Evolutionary conservation across 2,888 invertebrate species (phyloP).

Genomic region (Oegoconia quadripuncta): DNA sequence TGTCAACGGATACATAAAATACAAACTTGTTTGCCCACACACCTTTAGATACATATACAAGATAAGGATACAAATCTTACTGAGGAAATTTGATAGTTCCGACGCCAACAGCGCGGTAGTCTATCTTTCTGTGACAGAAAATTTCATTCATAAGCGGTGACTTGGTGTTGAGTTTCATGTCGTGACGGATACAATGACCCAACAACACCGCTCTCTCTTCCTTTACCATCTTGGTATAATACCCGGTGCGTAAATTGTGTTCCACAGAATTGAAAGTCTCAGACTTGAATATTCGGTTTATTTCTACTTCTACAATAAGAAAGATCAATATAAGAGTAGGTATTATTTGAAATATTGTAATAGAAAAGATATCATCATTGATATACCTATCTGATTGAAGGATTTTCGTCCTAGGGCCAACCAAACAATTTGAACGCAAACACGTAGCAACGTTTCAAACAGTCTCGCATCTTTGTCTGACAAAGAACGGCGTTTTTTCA

Average conservation of each 20-base stretch:
- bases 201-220: constrained; percentile 78
- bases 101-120: constrained; percentile 78
- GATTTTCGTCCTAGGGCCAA: constrained; percentile 79
- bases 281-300: constrained; percentile 80
- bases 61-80: constrained; percentile 22
- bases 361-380: neutral
- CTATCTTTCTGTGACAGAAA: constrained; percentile 74
- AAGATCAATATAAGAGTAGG: neutral
- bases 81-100: constrained; percentile 58
- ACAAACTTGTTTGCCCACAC: too few relatives aligned
- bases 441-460: constrained; percentile 78
- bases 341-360: neutral
- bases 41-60: constrained; percentile 25
- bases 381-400: constrained; percentile 79
- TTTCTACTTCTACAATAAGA: constrained; percentile 74
- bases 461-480: constrained; percentile 81
- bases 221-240: constrained; percentile 54
- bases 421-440: constrained; percentile 82
- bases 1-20: too few relatives aligned
- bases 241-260: constrained; percentile 58
- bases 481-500: constrained; percentile 74
- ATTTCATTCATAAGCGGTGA: constrained; percentile 81
- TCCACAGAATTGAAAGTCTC: constrained; percentile 79
- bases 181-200: constrained; percentile 72
- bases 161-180: constrained; percentile 76